phyloP scores from a whole-genome alignment of 2,888 invertebrate species.

The Tinea pellionella region DNA sequence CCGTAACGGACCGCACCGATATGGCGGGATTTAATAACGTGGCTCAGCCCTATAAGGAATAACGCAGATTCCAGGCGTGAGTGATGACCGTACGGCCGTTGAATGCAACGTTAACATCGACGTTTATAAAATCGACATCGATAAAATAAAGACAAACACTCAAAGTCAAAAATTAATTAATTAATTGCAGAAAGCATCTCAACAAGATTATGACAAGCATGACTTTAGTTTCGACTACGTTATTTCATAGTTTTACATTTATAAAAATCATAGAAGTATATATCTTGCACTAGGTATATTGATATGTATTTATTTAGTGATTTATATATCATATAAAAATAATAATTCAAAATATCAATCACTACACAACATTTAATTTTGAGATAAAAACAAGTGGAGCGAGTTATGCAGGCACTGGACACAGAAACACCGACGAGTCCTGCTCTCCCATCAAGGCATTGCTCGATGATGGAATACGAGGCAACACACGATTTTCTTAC shows the following conservation, averaged over 20 bases:
- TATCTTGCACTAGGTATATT: too few relatives aligned
- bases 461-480: slow-evolving; percentile 7
- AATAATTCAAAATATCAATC: too few relatives aligned
- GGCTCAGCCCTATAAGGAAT: slow-evolving; percentile 41
- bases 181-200: too few relatives aligned
- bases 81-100: slow-evolving; percentile 17
- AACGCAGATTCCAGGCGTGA: slow-evolving; percentile 30
- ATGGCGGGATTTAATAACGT: slow-evolving; percentile 58
- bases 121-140: slow-evolving; percentile 6
- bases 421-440: background rate
- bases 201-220: too few relatives aligned
- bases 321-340: too few relatives aligned
- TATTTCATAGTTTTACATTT: too few relatives aligned
- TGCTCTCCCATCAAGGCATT: background rate
- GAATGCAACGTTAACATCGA: slow-evolving; percentile 1
- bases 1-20: slow-evolving; percentile 49
- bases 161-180: too few relatives aligned
- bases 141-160: background rate
- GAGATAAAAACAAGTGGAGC: background rate
- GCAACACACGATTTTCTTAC: slow-evolving; percentile 3
- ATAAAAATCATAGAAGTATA: background rate
- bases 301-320: background rate
- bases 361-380: background rate
- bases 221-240: too few relatives aligned
- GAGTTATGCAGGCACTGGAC: background rate